Percentiles rank a stretch among this genome's conserved stretches.
phyloP scores from a whole-genome alignment of 2,113 vertebrate species.

The Platanista minor region DNA sequence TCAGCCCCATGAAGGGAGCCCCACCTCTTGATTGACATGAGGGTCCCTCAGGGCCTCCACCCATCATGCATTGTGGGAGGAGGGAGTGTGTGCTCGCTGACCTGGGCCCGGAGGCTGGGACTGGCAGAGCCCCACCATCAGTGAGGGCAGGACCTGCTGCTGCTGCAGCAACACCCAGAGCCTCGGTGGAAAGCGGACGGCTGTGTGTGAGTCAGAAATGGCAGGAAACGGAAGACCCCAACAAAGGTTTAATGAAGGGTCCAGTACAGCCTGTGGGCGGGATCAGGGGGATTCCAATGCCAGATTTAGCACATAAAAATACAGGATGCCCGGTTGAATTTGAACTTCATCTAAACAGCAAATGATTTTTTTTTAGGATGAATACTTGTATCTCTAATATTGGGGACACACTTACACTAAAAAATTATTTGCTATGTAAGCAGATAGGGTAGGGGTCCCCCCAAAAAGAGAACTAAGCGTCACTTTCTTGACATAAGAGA shows the following conservation, averaged over 20 bases:
- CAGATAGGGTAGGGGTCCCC: too few relatives aligned
- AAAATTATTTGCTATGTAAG: not conserved
- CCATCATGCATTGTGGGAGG: not conserved
- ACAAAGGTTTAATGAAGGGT: not conserved
- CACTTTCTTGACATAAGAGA: too few relatives aligned
- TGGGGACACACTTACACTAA: not conserved
- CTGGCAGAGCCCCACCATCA: not conserved
- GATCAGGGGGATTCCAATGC: not conserved
- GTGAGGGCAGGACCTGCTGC: not conserved
- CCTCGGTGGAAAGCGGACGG: not conserved
- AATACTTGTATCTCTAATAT: not conserved
- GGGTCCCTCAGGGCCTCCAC: not conserved
- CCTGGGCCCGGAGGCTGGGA: too few relatives aligned
- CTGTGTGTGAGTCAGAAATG: accelerated
- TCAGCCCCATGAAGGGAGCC: not conserved
- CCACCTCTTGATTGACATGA: accelerated
- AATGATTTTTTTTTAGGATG: not conserved
- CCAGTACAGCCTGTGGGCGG: not conserved
- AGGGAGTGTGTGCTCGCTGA: not conserved
- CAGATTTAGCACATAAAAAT: not conserved
- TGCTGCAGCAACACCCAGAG: not conserved
- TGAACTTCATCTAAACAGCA: not conserved
- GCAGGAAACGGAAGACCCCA: not conserved
- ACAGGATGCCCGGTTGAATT: not conserved
- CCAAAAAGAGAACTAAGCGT: too few relatives aligned